Conservation (phyloP, 2,888 invertebrate species). For the Melangyna quadrimaculata region DNA sequence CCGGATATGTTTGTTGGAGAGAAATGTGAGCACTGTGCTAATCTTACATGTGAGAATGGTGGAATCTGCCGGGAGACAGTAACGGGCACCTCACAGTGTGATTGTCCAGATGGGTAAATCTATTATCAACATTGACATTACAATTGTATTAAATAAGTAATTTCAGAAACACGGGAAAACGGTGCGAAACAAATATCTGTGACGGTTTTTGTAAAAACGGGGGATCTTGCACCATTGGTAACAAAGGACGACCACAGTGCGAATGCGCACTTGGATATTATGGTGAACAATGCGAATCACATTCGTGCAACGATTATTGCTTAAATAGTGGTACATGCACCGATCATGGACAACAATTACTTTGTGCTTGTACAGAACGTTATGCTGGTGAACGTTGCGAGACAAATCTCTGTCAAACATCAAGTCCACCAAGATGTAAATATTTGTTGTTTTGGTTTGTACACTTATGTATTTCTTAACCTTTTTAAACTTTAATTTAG, state of each 20-base stretch:
- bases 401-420: slow-evolving; percentile 82
- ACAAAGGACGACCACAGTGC: slow-evolving; percentile 79
- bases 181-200: slow-evolving; percentile 84
- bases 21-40: slow-evolving; percentile 84
- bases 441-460: background rate
- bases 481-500: slow-evolving; percentile 56
- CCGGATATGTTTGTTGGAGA: slow-evolving; percentile 82
- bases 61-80: slow-evolving; percentile 83
- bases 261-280: slow-evolving; percentile 78
- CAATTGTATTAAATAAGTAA: background rate
- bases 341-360: slow-evolving; percentile 75
- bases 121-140: background rate
- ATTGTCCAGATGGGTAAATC: slow-evolving; percentile 83
- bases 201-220: slow-evolving; percentile 83
- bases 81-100: slow-evolving; percentile 81
- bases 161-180: slow-evolving; percentile 82
- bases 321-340: slow-evolving; percentile 82
- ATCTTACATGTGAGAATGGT: slow-evolving; percentile 84
- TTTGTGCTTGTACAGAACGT: slow-evolving; percentile 78
- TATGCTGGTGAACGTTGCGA: slow-evolving; percentile 82
- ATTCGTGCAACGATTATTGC: slow-evolving; percentile 82
- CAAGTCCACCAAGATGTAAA: slow-evolving; percentile 78
- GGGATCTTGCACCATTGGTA: slow-evolving; percentile 81
- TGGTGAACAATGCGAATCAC: slow-evolving; percentile 83
- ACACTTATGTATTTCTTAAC: background rate